These are phyloP conservation scores for Helleia helle DNA, from an alignment of 2,888 invertebrate genomes.

Conservation along the genomic window DNA sequence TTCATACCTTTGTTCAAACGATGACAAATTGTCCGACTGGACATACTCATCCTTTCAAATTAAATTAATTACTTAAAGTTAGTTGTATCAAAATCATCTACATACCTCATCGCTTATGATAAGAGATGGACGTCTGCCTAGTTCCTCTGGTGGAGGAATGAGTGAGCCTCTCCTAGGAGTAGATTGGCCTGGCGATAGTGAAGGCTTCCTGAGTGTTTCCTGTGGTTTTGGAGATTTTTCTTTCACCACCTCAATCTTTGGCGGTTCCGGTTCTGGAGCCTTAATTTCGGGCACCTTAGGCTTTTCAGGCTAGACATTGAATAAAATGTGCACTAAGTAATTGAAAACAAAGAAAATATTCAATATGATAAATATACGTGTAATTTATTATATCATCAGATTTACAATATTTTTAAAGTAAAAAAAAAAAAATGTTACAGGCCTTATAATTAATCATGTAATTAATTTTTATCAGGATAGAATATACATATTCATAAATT, in stretches of 20 bases:
- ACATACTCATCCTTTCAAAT: slow-evolving; percentile 14
- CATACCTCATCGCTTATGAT: slow-evolving; percentile 96
- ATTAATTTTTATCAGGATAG: too few relatives aligned
- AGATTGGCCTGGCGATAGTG: slow-evolving; percentile 76
- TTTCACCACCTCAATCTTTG: slow-evolving; percentile 90
- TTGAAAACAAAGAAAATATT: background rate
- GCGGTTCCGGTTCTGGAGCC: slow-evolving; percentile 74
- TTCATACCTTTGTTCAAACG: slow-evolving; percentile 44
- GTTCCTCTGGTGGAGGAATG: slow-evolving; percentile 91
- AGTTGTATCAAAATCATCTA: slow-evolving; percentile 24
- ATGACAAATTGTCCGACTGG: slow-evolving; percentile 16
- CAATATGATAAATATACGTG: too few relatives aligned
- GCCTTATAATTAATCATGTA: too few relatives aligned
- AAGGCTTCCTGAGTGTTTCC: slow-evolving; percentile 80
- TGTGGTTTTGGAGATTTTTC: slow-evolving; percentile 82
- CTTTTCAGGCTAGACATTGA: slow-evolving; percentile 25
- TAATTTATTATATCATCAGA: too few relatives aligned
- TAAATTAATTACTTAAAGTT: slow-evolving; percentile 4
- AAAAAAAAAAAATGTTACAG: too few relatives aligned
- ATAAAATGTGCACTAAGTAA: too few relatives aligned
- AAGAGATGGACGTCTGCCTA: slow-evolving; percentile 89
- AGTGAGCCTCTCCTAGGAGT: slow-evolving; percentile 82
- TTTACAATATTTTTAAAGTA: too few relatives aligned
- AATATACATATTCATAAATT: too few relatives aligned
- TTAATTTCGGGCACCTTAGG: slow-evolving; percentile 80